Conservation (phyloP, 2,888 invertebrate genomes). For the Callinectes sapidus region DNA sequence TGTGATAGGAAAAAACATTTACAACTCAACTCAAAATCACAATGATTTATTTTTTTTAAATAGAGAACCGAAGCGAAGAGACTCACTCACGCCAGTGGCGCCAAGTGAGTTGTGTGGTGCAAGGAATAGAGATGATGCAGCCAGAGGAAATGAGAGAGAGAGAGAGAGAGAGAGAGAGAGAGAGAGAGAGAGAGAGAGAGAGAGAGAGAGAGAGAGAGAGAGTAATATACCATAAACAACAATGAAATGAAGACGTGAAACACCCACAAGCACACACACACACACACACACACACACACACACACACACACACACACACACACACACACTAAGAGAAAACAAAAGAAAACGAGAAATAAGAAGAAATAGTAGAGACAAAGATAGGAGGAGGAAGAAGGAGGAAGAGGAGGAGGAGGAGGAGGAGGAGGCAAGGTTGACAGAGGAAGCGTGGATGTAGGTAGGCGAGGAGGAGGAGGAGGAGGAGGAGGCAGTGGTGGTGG, state of each 20-base stretch:
- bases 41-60: too few relatives aligned
- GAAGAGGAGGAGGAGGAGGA: background rate
- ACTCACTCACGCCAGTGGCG: too few relatives aligned
- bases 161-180: conserved; percentile 30
- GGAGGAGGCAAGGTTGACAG: background rate
- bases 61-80: background rate
- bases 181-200: conserved; percentile 18
- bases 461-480: conserved; percentile 9
- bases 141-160: background rate
- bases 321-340: background rate
- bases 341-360: conserved; percentile 2
- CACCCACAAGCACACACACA: too few relatives aligned
- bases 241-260: too few relatives aligned
- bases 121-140: background rate
- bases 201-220: conserved; percentile 18
- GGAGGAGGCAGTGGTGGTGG: background rate
- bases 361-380: background rate
- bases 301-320: background rate
- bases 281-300: background rate
- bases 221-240: background rate
- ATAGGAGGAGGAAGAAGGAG: background rate
- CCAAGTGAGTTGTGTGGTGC: background rate
- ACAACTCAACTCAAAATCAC: too few relatives aligned
- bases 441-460: background rate
- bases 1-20: too few relatives aligned